These are phyloP conservation scores for Ceraclea dissimilis DNA, from an alignment of 2,888 invertebrate genomes.

Conservation along the genomic window DNA sequence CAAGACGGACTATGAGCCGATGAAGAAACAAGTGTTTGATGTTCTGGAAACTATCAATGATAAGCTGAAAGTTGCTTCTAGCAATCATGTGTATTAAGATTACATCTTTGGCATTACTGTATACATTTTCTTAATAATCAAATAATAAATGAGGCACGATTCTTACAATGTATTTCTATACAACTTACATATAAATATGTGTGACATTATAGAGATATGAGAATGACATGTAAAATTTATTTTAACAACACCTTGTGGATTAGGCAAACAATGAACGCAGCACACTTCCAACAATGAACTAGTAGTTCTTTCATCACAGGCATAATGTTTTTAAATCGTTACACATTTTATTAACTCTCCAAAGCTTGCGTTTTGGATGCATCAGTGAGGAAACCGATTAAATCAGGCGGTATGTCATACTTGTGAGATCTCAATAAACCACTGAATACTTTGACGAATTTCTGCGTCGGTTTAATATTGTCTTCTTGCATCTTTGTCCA, in stretches of 20 bases:
- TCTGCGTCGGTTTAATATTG: conserved; percentile 37
- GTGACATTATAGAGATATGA: too few species aligned
- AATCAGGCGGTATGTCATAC: conserved; percentile 34
- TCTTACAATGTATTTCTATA: neutral
- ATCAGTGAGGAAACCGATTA: conserved; percentile 6
- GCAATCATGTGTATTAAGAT: conserved; percentile 18
- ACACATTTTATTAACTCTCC: too few species aligned
- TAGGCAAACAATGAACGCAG: too few species aligned
- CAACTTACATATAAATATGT: too few species aligned
- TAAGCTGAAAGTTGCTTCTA: conserved; percentile 35
- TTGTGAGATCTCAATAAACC: conserved; percentile 37
- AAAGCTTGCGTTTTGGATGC: neutral
- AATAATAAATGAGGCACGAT: conserved; percentile 1
- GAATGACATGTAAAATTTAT: too few species aligned
- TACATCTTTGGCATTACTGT: too few species aligned
- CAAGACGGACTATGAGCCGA: conserved; percentile 59
- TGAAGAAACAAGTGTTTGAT: conserved; percentile 52
- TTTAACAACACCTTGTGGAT: too few species aligned
- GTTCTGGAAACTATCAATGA: conserved; percentile 50
- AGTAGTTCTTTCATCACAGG: too few species aligned
- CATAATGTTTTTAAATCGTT: too few species aligned
- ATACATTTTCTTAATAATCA: neutral
- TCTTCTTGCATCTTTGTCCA: conserved; percentile 44
- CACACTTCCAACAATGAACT: too few species aligned
- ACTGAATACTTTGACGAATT: conserved; percentile 36